Conservation (phyloP, 2,797 vertebrate genomes). For the Cheirogaleus major region DNA sequence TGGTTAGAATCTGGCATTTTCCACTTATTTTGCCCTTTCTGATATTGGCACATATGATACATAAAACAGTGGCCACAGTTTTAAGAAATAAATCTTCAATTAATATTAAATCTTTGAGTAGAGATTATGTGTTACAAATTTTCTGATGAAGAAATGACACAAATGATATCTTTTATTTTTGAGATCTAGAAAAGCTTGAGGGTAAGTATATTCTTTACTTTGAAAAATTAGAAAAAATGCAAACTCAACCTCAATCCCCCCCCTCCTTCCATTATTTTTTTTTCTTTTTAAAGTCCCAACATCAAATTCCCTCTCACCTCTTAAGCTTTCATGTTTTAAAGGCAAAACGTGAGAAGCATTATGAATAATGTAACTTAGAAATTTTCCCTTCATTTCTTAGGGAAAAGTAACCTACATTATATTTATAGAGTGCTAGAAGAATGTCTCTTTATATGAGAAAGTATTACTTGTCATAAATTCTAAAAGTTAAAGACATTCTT, state of each 20-base stretch:
- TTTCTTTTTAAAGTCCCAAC: not conserved
- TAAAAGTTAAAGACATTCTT: not conserved
- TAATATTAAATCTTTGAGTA: not conserved
- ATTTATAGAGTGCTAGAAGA: not conserved
- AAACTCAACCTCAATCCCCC: not conserved
- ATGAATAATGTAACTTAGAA: not conserved
- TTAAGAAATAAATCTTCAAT: not conserved
- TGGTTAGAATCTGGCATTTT: constrained; percentile 41
- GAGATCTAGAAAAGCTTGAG: not conserved
- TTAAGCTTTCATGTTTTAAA: not conserved
- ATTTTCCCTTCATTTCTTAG: not conserved
- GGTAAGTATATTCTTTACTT: not conserved
- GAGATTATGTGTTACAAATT: not conserved
- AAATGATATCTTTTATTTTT: not conserved
- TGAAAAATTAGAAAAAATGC: not conserved
- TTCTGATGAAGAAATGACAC: not conserved
- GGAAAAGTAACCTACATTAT: not conserved
- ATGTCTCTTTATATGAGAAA: not conserved
- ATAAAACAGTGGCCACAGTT: not conserved
- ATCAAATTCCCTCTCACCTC: not conserved
- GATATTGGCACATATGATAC: not conserved
- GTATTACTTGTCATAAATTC: not conserved
- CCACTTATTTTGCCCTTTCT: constrained; percentile 12
- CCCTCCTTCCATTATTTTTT: not conserved
- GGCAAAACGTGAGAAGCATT: not conserved